Percentiles rank a stretch among this genome's conserved stretches.
Evolutionary conservation across 2,888 invertebrate species (phyloP).

Genomic region (Sericinus montela): DNA sequence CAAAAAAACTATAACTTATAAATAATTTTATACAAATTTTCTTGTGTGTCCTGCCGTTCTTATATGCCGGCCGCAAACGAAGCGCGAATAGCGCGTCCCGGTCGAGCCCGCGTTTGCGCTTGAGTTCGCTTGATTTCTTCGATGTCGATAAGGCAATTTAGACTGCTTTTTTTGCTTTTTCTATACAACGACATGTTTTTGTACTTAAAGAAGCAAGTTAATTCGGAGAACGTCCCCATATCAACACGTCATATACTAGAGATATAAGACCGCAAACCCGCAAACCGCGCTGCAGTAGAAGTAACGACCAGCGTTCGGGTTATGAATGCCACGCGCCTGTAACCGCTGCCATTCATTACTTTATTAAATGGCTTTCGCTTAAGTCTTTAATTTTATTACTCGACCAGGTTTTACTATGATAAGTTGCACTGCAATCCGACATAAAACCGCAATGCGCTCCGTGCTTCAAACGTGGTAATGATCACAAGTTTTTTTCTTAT

Average conservation of each 20-base stretch:
- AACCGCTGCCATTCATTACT: constrained; percentile 5
- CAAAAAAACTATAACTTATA: too few relatives aligned
- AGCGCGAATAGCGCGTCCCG: too few relatives aligned
- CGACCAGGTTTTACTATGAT: background rate
- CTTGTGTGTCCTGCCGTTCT: too few relatives aligned
- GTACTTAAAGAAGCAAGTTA: background rate
- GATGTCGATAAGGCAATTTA: too few relatives aligned
- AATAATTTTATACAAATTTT: too few relatives aligned
- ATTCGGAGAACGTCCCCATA: background rate
- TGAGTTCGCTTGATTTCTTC: too few relatives aligned
- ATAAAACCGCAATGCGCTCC: background rate
- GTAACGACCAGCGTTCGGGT: constrained; percentile 22
- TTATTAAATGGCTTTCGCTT: constrained; percentile 2
- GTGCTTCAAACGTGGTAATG: background rate
- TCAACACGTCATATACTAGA: background rate
- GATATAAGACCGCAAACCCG: constrained; percentile 21
- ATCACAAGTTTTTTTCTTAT: background rate
- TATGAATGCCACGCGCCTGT: constrained; percentile 20
- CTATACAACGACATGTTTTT: background rate
- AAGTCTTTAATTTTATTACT: constrained; percentile 2
- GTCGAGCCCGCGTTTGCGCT: too few relatives aligned
- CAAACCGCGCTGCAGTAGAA: constrained; percentile 20
- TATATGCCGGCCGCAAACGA: too few relatives aligned
- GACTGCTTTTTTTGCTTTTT: too few relatives aligned
- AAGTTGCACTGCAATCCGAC: background rate